Evolutionary conservation across 2,888 invertebrate genomes (phyloP).

Genomic region (Pristionchus japonicus): DNA sequence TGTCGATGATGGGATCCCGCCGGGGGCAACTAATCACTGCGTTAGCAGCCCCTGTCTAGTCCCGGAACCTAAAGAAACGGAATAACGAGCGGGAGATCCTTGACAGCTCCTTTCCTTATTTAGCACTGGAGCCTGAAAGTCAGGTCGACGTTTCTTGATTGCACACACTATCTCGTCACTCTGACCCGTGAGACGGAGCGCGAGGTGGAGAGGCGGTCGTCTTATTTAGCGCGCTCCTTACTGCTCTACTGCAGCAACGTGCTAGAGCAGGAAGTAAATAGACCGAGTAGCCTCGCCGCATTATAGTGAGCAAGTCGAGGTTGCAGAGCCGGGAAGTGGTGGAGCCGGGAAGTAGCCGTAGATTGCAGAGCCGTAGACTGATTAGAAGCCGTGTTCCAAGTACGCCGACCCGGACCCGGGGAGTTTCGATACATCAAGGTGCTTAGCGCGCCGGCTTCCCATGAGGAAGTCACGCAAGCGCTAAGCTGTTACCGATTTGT

Average conservation of each 20-base stretch:
- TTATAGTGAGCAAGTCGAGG: neutral
- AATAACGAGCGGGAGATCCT: neutral
- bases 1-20: slow-evolving; percentile 11
- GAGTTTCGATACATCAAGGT: neutral
- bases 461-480: neutral
- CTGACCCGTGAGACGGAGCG: neutral
- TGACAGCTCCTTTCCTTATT: neutral
- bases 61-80: neutral
- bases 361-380: neutral
- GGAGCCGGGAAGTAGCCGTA: neutral
- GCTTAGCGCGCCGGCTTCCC: neutral
- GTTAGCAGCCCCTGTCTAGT: neutral
- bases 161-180: neutral
- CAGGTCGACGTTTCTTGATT: neutral
- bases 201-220: neutral
- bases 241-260: slow-evolving; percentile 3
- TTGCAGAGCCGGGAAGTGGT: neutral
- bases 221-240: neutral
- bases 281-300: neutral
- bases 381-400: neutral
- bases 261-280: neutral
- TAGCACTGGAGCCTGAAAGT: neutral
- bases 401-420: neutral
- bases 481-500: neutral
- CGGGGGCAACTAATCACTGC: neutral